Base-by-base conservation (phyloP, 64 coral and sea anemone genomes). In the Anthopleura sola region DNA sequence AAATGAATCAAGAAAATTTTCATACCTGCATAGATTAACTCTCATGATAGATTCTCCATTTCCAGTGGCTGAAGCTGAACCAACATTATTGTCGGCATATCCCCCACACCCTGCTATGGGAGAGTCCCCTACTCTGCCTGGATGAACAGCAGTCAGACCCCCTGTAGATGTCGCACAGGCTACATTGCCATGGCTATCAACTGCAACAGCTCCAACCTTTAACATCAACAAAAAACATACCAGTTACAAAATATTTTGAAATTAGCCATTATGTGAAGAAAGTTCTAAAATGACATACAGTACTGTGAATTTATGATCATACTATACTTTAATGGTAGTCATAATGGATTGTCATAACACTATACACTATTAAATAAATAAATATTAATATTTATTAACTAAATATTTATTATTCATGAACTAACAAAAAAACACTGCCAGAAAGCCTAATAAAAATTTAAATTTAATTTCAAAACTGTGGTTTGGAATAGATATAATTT, bases 81-180 rank as follows among this genome's bases (percentile, higher is more conserved):
- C 82, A 83, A 83, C 24, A 24, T 56, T 4, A 28, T 83, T 83
- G n/a, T 83, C 82, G 26, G 82, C 82, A 83, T 83, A 83, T 56
- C 82, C 82, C 4, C 82, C 82, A 60, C 82, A 54, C 10, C 82
- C 82, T 56, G 55, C 82, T 47, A 83, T 83, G 34, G 82, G 82
- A 58, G 82, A 83, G 82, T 83, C 82, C 1, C 82, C 82, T 47
- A 83, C 82, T 19, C 82, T 10, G 16, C 48, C 48, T 16, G 49
- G 49, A 83, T 55, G 82, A 31, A 83, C 80, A 83, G 80, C 80
- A 48, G 80, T 83, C 21, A 83, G 80, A 83, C 80, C 80, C 2
- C 85, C 85, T 24, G 85, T 87, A 18, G 85, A 87, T 46, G 85
- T 75, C 16, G 33, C 85, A 76, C 85, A 87, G 5, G 85, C 85